phyloP scores from a whole-genome alignment of 2,888 invertebrate species.

The Apamea epomidion region DNA sequence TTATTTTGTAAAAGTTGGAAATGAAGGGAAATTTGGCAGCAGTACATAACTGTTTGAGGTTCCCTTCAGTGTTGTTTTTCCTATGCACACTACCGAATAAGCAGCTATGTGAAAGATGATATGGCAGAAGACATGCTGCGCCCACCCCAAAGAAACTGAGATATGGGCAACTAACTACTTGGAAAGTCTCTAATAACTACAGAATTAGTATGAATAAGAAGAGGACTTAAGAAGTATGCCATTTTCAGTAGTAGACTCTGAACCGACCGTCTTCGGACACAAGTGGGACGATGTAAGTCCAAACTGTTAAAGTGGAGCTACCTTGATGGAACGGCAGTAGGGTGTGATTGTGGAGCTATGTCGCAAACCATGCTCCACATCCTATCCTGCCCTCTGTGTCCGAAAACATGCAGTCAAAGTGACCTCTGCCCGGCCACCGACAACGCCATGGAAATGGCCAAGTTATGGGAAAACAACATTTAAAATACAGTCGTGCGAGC shows the following conservation, averaged over 20 bases:
- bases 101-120: neutral
- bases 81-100: neutral
- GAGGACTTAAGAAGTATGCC: neutral
- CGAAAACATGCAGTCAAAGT: too few species aligned
- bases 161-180: neutral
- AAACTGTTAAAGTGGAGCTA: too few species aligned
- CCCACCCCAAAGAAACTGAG: neutral
- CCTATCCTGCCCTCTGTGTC: too few species aligned
- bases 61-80: neutral
- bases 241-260: neutral
- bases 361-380: too few species aligned
- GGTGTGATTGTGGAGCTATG: too few species aligned
- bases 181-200: neutral
- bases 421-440: too few species aligned
- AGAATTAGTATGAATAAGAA: neutral
- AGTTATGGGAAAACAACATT: too few species aligned
- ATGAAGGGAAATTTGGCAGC: neutral
- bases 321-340: too few species aligned
- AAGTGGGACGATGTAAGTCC: too few species aligned
- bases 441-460: too few species aligned
- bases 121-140: neutral
- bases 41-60: neutral
- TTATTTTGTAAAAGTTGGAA: neutral
- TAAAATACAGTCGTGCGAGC: too few species aligned
- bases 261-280: too few species aligned